Conservation (phyloP, 37 sponge, comb jelly and placozoan genomes). For the Chondrosia reniformis region DNA sequence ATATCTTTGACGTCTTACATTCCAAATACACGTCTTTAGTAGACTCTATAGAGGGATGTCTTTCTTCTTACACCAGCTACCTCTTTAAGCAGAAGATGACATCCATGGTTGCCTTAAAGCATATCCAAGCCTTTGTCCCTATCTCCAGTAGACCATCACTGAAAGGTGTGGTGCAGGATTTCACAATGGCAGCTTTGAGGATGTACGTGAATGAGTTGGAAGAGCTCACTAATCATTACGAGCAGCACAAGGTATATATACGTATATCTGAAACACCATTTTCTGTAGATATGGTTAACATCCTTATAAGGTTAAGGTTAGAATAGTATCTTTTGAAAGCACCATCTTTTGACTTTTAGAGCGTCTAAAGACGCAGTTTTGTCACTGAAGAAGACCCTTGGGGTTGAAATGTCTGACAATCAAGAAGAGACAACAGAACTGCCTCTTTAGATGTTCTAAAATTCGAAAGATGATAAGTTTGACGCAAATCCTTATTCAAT, state of each 20-base stretch:
- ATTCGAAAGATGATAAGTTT: too few species aligned
- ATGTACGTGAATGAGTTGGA: constrained; percentile 70
- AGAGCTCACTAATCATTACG: constrained; percentile 55
- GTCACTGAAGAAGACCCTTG: too few species aligned
- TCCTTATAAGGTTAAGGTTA: too few species aligned
- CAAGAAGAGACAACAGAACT: too few species aligned
- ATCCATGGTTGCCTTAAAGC: background rate
- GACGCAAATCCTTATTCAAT: too few species aligned
- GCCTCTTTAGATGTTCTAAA: too few species aligned
- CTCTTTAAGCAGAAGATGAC: background rate
- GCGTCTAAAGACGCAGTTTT: too few species aligned
- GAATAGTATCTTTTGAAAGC: too few species aligned
- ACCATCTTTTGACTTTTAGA: too few species aligned
- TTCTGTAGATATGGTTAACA: too few species aligned
- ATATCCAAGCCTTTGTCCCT: constrained; percentile 3
- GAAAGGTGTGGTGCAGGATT: constrained; percentile 21
- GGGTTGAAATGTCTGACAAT: too few species aligned
- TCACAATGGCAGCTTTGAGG: constrained; percentile 22
- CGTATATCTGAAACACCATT: too few species aligned
- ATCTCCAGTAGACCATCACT: constrained; percentile 1
- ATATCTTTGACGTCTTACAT: constrained; percentile 19
- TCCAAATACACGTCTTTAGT: constrained; percentile 14
- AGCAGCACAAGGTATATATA: constrained; percentile 64
- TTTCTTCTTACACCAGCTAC: constrained; percentile 43
- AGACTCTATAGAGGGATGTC: constrained; percentile 31